Percentiles rank a stretch among this genome's conserved stretches.
These are phyloP conservation scores for Lycophotia porphyrea DNA, from an alignment of 2,888 invertebrate species.

Conservation along the genomic window DNA sequence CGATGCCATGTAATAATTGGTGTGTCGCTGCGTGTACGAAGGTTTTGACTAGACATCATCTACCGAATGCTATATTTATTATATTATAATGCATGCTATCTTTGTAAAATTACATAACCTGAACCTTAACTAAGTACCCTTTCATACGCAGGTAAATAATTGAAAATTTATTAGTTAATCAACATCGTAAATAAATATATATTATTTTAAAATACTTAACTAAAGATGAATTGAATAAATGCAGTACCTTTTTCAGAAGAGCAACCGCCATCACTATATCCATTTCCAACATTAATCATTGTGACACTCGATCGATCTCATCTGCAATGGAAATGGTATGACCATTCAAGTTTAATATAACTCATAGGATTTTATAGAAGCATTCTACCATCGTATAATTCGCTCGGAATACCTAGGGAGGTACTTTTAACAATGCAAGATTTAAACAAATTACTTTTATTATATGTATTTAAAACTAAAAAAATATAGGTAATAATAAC, in stretches of 20 bases:
- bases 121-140: too few species aligned
- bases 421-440: not conserved
- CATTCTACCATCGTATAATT: not conserved
- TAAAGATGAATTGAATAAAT: slow-evolving; percentile 6
- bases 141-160: not conserved
- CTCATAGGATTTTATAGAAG: slow-evolving; percentile 23
- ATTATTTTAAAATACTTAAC: not conserved
- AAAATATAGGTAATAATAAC: too few species aligned
- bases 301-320: slow-evolving; percentile 41
- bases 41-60: not conserved
- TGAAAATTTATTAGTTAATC: not conserved
- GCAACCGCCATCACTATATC: slow-evolving; percentile 6
- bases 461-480: not conserved
- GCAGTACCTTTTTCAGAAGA: slow-evolving; percentile 8
- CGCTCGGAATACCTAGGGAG: not conserved
- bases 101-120: not conserved
- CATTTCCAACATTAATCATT: slow-evolving; percentile 40
- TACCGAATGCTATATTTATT: not conserved
- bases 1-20: too few species aligned
- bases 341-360: slow-evolving; percentile 7
- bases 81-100: not conserved
- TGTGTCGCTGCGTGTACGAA: not conserved
- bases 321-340: slow-evolving; percentile 34
- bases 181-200: not conserved
- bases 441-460: not conserved